Evolutionary conservation across 37 sponge, comb jelly and placozoan species (phyloP).

Genomic region (Diacarnus erythraeanus): DNA sequence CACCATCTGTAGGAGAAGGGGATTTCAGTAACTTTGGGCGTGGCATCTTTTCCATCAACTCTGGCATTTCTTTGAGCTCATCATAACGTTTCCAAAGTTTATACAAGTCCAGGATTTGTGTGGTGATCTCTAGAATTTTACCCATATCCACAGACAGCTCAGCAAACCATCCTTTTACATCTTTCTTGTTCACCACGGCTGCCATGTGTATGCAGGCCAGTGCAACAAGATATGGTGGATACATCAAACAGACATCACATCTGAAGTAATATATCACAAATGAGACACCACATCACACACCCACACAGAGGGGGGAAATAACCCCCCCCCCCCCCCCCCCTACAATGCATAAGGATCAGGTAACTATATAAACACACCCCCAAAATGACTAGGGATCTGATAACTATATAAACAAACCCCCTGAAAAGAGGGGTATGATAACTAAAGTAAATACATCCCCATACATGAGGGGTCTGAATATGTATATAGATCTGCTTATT

Average conservation of each 20-base stretch:
- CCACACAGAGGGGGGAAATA: background rate
- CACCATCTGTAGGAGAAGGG: constrained; percentile 35
- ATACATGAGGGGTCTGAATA: too few species aligned
- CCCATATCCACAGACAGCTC: constrained; percentile 88
- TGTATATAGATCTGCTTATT: too few species aligned
- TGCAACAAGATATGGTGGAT: constrained; percentile 95
- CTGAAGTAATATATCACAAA: constrained; percentile 1
- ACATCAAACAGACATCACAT: constrained; percentile 83
- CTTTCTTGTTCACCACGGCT: constrained; percentile 89
- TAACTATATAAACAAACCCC: too few species aligned
- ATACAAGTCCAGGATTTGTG: constrained; percentile 84
- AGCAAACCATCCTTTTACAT: constrained; percentile 89
- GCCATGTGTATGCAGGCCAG: constrained; percentile 96
- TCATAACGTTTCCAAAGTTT: constrained; percentile 94
- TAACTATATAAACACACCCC: background rate
- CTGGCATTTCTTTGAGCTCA: constrained; percentile 89
- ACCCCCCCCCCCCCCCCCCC: background rate
- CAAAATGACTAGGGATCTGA: too few species aligned
- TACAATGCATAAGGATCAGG: background rate
- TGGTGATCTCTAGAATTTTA: constrained; percentile 87
- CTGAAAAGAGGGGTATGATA: too few species aligned
- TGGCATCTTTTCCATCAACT: constrained; percentile 71
- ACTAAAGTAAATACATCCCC: too few species aligned
- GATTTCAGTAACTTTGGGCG: constrained; percentile 66
- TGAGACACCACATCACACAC: background rate